Conservation (phyloP, 2,888 invertebrate genomes). For the Pristionchus fissidentatus region DNA sequence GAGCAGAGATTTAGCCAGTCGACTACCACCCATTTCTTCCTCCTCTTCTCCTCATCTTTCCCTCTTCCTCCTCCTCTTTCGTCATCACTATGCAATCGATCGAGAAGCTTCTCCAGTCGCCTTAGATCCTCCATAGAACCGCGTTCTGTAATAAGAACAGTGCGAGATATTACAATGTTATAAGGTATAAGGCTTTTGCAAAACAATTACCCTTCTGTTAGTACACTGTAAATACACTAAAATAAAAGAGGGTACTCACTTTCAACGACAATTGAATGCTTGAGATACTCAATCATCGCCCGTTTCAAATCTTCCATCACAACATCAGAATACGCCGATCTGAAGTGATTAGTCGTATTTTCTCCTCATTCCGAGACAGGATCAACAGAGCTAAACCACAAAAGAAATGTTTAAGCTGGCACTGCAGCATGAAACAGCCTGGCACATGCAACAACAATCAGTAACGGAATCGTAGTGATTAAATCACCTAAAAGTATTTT, state of each 20-base stretch:
- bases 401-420: no score
- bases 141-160: background rate
- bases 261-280: background rate
- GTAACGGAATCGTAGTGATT: no score
- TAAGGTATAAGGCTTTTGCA: no score
- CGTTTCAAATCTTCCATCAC: background rate
- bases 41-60: no score
- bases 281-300: background rate
- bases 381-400: no score
- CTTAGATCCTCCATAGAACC: background rate
- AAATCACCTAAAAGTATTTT: no score
- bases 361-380: no score
- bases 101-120: background rate
- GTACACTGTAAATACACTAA: background rate
- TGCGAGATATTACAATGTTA: background rate
- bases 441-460: no score
- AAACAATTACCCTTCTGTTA: no score
- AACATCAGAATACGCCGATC: background rate
- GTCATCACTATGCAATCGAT: background rate
- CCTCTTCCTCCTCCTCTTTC: background rate
- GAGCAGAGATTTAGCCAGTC: conserved; percentile 8
- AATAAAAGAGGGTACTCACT: background rate
- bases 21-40: background rate
- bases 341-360: no score
- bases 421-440: no score